Percentiles rank a stretch among this genome's conserved stretches.
Evolutionary conservation across 2,888 invertebrate species (phyloP).

Genomic region (Lymantria monacha): DNA sequence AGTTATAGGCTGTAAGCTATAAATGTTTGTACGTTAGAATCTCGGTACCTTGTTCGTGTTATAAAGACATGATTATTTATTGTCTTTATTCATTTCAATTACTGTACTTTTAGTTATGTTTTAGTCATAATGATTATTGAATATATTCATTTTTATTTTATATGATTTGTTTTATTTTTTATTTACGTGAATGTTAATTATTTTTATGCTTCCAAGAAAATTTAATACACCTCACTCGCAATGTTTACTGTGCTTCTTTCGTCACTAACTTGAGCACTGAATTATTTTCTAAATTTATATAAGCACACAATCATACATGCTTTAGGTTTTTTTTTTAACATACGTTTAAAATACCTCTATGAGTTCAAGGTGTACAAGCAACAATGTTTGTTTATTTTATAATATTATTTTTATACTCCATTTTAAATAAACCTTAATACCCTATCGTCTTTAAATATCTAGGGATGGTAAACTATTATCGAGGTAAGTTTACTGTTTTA

Average conservation of each 20-base stretch:
- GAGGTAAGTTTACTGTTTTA: too few species aligned
- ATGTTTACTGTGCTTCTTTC: conserved; percentile 19
- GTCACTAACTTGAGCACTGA: conserved; percentile 28
- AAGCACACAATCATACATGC: too few species aligned
- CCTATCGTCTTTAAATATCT: too few species aligned
- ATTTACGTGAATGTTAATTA: conserved; percentile 50
- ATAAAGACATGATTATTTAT: conserved; percentile 6
- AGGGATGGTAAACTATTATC: too few species aligned
- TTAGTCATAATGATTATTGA: conserved; percentile 74
- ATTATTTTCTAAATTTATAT: neutral
- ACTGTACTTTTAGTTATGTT: conserved; percentile 69
- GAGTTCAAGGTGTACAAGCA: too few species aligned
- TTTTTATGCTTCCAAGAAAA: conserved; percentile 20
- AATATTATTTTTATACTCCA: too few species aligned
- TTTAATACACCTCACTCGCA: conserved; percentile 14
- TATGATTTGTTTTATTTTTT: conserved; percentile 76
- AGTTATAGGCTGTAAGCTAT: conserved; percentile 38
- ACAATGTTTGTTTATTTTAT: too few species aligned
- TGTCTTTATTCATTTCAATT: conserved; percentile 60
- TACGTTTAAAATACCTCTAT: too few species aligned
- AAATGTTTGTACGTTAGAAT: conserved; percentile 61
- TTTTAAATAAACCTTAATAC: too few species aligned
- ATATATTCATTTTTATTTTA: conserved; percentile 82
- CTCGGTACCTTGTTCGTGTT: conserved; percentile 67
- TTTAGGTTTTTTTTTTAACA: too few species aligned